Evolutionary conservation across 23 tunicate species (phyloP), one percentile per base, ranked within the genome.

Genomic region (Ciona savignyi): DNA sequence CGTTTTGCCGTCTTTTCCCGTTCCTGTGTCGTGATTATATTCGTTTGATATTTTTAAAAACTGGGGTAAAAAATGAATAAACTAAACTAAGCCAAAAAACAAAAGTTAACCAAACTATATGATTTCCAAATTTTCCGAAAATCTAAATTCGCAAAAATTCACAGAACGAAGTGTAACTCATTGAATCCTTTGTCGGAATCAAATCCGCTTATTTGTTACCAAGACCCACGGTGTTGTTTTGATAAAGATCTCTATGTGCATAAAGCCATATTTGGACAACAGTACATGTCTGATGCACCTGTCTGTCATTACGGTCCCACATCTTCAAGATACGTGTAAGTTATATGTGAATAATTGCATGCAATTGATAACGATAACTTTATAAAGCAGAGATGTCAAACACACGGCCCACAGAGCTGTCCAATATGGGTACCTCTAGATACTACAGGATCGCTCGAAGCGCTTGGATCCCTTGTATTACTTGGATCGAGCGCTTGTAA

Each of bases 281-380:
- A 48, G 4, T 79, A 49, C 56, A 66, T 85, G 80, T 79, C 77
- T 15, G 78, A 77, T 4, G 99, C 99, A 0, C 95, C 99, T 0
- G 83, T 93, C 33, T 95, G 99, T 85, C 86, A 84, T 42, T 32
- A 77, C 63, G 99, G 97, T 25, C 85, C 97, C 4, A 83, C 97
- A 4, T 79, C 97, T 0, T 2, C 60, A 0, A 15, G 65, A 26
- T 90, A 74, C 78, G 32, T 33, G 97, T 90, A 60, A 48, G 70
- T 49, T 49, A 11, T 49, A 11, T 49, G 20, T n/a, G n/a, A n/a
- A n/a, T n/a, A n/a, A n/a, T n/a, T n/a, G n/a, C n/a, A n/a, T n/a
- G n/a, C n/a, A n/a, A n/a, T n/a, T n/a, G n/a, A n/a, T n/a, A n/a
- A n/a, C n/a, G n/a, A n/a, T n/a, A n/a, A n/a, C n/a, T n/a, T n/a